These are phyloP conservation scores for Platygyra sinensis DNA, from an alignment of 64 coral and sea anemone genomes.

Conservation along the genomic window DNA sequence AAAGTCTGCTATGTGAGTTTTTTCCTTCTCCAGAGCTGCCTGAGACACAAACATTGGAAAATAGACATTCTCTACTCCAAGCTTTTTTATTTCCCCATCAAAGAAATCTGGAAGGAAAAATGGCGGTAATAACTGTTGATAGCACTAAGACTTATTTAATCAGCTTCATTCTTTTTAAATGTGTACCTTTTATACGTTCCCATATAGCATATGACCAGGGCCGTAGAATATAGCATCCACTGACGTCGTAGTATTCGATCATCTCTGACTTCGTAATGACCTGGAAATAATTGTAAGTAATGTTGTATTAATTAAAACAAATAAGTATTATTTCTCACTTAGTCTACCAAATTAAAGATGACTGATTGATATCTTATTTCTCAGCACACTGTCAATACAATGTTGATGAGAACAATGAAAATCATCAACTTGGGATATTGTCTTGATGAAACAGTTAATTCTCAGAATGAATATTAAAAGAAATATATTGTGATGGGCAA, in stretches of 20 bases:
- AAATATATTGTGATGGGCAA: no score
- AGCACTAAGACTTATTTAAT: not conserved
- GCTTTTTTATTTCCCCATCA: slow-evolving; percentile 93
- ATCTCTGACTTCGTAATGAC: slow-evolving; percentile 93
- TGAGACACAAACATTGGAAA: slow-evolving; percentile 99
- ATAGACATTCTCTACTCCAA: slow-evolving; percentile 98
- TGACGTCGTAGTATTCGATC: slow-evolving; percentile 99
- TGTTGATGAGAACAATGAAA: no score
- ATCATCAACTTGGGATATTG: no score
- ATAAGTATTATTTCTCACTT: no score
- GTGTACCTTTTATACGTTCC: slow-evolving; percentile 87
- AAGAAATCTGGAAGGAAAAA: slow-evolving; percentile 75
- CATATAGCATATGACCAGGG: slow-evolving; percentile 96
- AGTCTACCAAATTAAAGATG: no score
- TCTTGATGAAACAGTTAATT: no score
- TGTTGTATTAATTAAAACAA: no score
- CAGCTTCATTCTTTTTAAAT: not conserved
- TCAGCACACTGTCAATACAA: no score
- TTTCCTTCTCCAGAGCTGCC: slow-evolving; percentile 89
- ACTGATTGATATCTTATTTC: no score
- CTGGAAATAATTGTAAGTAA: not conserved
- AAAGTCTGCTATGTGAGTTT: slow-evolving; percentile 95
- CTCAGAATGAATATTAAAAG: no score
- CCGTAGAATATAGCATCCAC: slow-evolving; percentile 93
- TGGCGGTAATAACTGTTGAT: not conserved